Evolutionary conservation across 2,888 invertebrate species (phyloP).

Genomic region (Petrolisthes manimaculis): DNA sequence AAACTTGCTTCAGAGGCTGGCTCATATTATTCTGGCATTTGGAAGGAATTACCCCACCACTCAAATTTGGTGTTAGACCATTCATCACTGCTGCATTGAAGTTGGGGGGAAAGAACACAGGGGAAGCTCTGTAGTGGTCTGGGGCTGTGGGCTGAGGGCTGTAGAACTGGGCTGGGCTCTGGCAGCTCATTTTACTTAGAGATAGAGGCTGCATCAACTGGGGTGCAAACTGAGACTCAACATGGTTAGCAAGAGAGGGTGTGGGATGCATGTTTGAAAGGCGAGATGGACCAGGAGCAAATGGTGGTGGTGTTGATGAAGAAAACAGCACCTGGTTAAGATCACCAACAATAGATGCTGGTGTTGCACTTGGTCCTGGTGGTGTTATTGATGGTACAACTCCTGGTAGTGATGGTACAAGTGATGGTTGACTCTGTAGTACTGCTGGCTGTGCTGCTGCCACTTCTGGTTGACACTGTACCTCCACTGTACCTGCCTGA

Average conservation of each 20-base stretch:
- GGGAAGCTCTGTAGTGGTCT: conserved; percentile 35
- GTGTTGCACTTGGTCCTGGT: conserved; percentile 32
- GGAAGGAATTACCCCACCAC: conserved; percentile 31
- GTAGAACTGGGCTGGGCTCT: conserved; percentile 13
- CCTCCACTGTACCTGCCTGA: conserved; percentile 22
- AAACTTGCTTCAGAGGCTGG: conserved; percentile 48
- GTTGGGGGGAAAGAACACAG: conserved; percentile 55
- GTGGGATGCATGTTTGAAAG: conserved; percentile 32
- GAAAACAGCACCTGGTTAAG: conserved; percentile 54
- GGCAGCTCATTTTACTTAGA: conserved; percentile 12
- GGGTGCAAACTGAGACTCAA: conserved; percentile 37
- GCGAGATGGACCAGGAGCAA: background rate
- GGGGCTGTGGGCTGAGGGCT: conserved; percentile 32
- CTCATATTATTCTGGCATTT: conserved; percentile 35
- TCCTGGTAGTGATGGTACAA: conserved; percentile 50
- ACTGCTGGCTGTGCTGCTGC: conserved; percentile 40
- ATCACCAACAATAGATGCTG: conserved; percentile 35
- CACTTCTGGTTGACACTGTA: conserved; percentile 20
- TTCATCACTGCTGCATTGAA: conserved; percentile 48
- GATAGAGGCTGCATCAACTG: conserved; percentile 31
- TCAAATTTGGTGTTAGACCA: conserved; percentile 48
- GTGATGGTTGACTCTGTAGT: conserved; percentile 47
- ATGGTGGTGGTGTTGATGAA: conserved; percentile 33
- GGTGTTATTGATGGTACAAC: conserved; percentile 50
- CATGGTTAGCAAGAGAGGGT: conserved; percentile 28